These are phyloP conservation scores for Rhynchomys soricoides DNA, from an alignment of 2,113 vertebrate species.

Conservation along the genomic window DNA sequence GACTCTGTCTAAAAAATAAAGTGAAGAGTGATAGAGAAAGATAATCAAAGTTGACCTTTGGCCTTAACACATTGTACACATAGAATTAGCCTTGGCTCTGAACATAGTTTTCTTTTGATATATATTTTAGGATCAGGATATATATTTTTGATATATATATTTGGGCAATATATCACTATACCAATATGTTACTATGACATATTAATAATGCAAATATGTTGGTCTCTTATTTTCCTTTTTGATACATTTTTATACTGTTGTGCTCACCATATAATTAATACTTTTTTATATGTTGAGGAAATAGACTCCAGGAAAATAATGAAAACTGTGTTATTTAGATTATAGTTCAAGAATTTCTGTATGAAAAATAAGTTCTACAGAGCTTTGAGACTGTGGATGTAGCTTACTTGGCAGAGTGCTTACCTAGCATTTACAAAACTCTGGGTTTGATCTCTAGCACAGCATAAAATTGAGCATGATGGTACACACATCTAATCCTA, in stretches of 20 bases:
- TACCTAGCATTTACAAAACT: not conserved
- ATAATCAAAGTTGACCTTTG: not conserved
- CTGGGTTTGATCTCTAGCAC: not conserved
- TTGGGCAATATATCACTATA: not conserved
- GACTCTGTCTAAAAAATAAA: not conserved
- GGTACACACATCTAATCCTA: not conserved
- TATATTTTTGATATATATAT: not conserved
- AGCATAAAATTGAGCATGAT: not conserved
- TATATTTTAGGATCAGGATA: not conserved
- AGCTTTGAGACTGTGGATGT: not conserved
- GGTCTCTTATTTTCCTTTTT: not conserved
- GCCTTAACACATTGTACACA: not conserved
- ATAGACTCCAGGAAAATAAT: not conserved
- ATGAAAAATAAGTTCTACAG: not conserved
- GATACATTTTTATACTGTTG: not conserved
- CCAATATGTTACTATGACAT: not conserved
- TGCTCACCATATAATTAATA: not conserved
- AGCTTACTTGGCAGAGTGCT: not conserved
- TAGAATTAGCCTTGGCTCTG: not conserved
- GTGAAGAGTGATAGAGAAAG: not conserved
- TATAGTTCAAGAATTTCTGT: constrained; percentile 15
- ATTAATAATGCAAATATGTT: not conserved
- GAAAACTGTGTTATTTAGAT: constrained; percentile 35
- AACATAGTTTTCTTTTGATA: not conserved
- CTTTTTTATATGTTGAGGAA: constrained; percentile 26